Conservation (phyloP, 37 sponge, comb jelly and placozoan species). For the Diacarnus erythraeanus region DNA sequence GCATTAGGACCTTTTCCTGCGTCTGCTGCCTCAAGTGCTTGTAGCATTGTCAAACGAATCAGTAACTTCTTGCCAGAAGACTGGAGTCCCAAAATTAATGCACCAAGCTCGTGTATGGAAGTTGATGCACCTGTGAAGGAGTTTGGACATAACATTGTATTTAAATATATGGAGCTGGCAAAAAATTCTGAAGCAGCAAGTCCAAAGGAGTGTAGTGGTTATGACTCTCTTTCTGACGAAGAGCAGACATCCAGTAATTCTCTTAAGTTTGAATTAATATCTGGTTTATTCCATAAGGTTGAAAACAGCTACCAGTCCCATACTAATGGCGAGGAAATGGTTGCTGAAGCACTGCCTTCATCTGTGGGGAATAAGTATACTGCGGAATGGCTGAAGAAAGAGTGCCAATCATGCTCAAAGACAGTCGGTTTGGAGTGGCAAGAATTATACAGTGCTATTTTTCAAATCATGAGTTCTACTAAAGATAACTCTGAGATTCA, state of each 20-base stretch:
- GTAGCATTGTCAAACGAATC: slow-evolving; percentile 34
- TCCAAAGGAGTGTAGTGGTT: not conserved
- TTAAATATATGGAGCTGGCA: slow-evolving; percentile 19
- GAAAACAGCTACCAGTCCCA: not conserved
- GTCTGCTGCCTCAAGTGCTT: slow-evolving; percentile 50
- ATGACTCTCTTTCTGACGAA: slow-evolving; percentile 57
- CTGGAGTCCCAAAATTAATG: not conserved
- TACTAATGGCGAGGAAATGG: no score
- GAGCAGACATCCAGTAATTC: slow-evolving; percentile 3
- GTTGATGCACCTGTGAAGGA: slow-evolving; percentile 36
- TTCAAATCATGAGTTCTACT: slow-evolving; percentile 59
- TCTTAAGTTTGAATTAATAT: not conserved
- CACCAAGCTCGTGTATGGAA: not conserved
- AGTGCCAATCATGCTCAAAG: slow-evolving; percentile 35
- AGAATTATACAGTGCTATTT: slow-evolving; percentile 56
- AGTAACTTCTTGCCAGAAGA: slow-evolving; percentile 14
- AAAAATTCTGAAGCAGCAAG: not conserved
- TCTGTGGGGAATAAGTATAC: slow-evolving; percentile 12
- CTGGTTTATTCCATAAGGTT: not conserved
- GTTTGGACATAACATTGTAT: slow-evolving; percentile 68
- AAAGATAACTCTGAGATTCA: slow-evolving; percentile 44
- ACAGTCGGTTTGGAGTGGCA: slow-evolving; percentile 25
- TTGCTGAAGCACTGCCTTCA: not conserved
- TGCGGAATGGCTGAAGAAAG: slow-evolving; percentile 46
- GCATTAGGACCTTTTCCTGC: slow-evolving; percentile 77